phyloP scores from a whole-genome alignment of 1,140 invertebrate species.

The Atta texana region DNA sequence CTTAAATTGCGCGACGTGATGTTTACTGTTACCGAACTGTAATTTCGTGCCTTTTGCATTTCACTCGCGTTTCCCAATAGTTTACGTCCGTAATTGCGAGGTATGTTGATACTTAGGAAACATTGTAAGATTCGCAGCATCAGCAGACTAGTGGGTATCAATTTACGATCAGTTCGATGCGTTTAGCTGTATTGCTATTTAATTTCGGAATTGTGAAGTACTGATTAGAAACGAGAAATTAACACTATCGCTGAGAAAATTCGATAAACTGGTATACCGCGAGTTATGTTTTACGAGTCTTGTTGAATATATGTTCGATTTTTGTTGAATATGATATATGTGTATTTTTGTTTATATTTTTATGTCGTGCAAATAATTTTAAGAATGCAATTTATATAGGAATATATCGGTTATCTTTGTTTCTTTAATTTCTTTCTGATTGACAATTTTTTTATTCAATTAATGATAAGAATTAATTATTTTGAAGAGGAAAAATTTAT shows the following conservation, averaged over 20 bases:
- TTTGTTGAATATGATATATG: neutral
- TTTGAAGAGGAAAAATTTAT: neutral
- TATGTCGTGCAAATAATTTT: neutral
- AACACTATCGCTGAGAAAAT: slow-evolving; percentile 51
- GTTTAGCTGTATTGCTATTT: slow-evolving; percentile 25
- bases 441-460: neutral
- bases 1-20: slow-evolving; percentile 7
- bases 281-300: slow-evolving; percentile 3
- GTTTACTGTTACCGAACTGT: neutral
- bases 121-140: slow-evolving; percentile 22
- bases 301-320: neutral
- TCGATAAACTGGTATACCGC: slow-evolving; percentile 54
- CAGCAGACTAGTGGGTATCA: neutral
- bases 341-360: neutral
- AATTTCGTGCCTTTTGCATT: slow-evolving; percentile 24
- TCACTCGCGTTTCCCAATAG: slow-evolving; percentile 10
- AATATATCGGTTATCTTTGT: neutral
- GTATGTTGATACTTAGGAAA: slow-evolving; percentile 22
- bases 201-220: slow-evolving; percentile 41
- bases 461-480: neutral
- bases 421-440: neutral
- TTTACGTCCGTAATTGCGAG: slow-evolving; percentile 47
- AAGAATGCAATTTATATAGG: neutral
- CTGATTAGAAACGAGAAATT: slow-evolving; percentile 58
- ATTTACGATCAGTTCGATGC: slow-evolving; percentile 21